These are phyloP conservation scores for Atractosteus spatula DNA, from an alignment of 2,113 vertebrate genomes.

Conservation along the genomic window DNA sequence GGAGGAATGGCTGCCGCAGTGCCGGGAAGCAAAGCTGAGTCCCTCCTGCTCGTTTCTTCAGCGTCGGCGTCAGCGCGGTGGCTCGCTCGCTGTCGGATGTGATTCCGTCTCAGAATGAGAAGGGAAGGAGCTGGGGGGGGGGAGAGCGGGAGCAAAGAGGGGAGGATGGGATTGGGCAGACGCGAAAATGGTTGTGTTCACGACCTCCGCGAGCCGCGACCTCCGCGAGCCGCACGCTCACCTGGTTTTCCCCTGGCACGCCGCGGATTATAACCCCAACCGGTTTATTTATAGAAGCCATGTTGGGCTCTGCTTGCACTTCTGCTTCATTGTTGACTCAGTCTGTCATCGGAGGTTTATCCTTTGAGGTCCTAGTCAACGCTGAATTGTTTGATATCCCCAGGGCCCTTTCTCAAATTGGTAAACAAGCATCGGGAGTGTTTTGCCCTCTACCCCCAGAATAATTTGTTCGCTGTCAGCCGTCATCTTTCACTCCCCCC, in stretches of 20 bases:
- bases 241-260: background rate
- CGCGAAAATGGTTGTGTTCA: background rate
- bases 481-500: slow-evolving; percentile 50
- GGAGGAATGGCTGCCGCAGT: background rate
- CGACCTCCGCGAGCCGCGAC: no score
- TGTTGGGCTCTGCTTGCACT: background rate
- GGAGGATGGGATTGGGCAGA: background rate
- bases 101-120: no score
- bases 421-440: slow-evolving; percentile 58
- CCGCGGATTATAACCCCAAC: background rate
- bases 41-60: no score
- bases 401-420: slow-evolving; percentile 37
- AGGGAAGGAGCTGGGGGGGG: background rate
- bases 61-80: no score
- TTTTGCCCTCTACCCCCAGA: slow-evolving; percentile 33
- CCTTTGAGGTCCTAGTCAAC: slow-evolving; percentile 17
- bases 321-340: slow-evolving; percentile 35
- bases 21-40: no score
- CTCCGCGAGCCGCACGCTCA: background rate
- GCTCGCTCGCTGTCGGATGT: no score
- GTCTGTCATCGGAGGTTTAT: slow-evolving; percentile 39
- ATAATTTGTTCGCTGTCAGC: slow-evolving; percentile 38
- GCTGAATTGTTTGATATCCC: slow-evolving; percentile 35
- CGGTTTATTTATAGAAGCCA: slow-evolving; percentile 9
- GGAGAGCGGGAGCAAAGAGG: background rate